A percentile compares a stretch with the other conserved stretches of the same genome.
Evolutionary conservation across 2,113 vertebrate species (phyloP).

Genomic region (Gavialis gangeticus): DNA sequence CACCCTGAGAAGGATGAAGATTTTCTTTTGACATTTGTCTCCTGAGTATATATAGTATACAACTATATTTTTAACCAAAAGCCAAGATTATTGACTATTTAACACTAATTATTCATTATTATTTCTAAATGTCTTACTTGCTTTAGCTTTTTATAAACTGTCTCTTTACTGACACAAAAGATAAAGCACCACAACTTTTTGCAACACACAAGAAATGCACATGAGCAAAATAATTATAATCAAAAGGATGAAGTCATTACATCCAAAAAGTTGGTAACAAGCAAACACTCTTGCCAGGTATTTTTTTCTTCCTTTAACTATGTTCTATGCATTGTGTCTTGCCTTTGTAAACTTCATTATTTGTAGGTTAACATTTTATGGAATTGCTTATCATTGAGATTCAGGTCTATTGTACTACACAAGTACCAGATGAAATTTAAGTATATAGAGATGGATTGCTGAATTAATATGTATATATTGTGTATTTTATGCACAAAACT

Average conservation of each 20-base stretch:
- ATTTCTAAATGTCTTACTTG: background rate
- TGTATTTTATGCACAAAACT: background rate
- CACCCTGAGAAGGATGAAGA: constrained; percentile 45
- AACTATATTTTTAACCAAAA: constrained; percentile 9
- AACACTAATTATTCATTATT: background rate
- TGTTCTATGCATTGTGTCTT: background rate
- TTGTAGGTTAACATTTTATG: background rate
- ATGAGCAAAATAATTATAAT: background rate
- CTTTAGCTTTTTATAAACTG: background rate
- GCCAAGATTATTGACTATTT: background rate
- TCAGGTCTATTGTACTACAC: background rate
- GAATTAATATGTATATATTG: background rate
- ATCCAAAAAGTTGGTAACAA: background rate
- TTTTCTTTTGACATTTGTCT: constrained; percentile 15
- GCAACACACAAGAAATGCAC: background rate
- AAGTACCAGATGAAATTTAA: background rate
- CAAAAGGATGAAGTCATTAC: background rate
- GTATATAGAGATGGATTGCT: background rate
- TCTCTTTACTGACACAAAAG: constrained; percentile 6
- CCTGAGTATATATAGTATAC: background rate
- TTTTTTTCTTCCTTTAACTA: background rate
- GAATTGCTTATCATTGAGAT: background rate
- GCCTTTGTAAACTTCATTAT: background rate
- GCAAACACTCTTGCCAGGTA: background rate
- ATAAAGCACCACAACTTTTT: background rate